Conservation (phyloP, 2,113 vertebrate species). For the Struthio camelus region DNA sequence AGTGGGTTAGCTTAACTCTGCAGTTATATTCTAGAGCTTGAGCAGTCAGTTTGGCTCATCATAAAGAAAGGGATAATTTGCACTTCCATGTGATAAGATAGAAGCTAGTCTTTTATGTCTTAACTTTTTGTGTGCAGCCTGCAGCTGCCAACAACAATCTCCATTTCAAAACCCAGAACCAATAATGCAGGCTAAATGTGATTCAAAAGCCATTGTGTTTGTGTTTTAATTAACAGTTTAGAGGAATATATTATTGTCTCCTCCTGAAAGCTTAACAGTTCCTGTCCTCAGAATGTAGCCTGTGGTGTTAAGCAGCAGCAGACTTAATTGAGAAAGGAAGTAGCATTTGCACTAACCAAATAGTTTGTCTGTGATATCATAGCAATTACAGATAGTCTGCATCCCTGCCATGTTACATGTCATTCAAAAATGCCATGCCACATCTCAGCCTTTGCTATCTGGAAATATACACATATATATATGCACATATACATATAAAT, state of each 20-base stretch:
- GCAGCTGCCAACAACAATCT: constrained; percentile 47
- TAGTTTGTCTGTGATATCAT: constrained; percentile 1
- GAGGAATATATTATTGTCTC: not conserved
- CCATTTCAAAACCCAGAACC: constrained; percentile 45
- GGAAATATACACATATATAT: not conserved
- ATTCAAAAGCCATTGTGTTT: not conserved
- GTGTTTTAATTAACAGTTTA: constrained; percentile 36
- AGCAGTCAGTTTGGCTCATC: not conserved
- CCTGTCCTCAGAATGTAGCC: not conserved
- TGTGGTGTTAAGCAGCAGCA: not conserved
- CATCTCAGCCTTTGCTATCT: not conserved
- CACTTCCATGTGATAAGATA: constrained; percentile 8
- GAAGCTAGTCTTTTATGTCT: constrained; percentile 45
- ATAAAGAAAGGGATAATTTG: constrained; percentile 35
- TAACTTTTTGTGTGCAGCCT: constrained; percentile 20
- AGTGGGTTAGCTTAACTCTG: not conserved
- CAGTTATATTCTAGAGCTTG: not conserved
- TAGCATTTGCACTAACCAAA: not conserved
- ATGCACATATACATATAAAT: not conserved
- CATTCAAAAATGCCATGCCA: constrained; percentile 15
- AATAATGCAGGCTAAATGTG: constrained; percentile 14
- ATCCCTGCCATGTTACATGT: not conserved
- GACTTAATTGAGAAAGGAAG: constrained; percentile 25
- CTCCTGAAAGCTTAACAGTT: not conserved
- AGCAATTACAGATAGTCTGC: not conserved